phyloP scores from a whole-genome alignment of 1,140 invertebrate species.

The Helicoverpa armigera region DNA sequence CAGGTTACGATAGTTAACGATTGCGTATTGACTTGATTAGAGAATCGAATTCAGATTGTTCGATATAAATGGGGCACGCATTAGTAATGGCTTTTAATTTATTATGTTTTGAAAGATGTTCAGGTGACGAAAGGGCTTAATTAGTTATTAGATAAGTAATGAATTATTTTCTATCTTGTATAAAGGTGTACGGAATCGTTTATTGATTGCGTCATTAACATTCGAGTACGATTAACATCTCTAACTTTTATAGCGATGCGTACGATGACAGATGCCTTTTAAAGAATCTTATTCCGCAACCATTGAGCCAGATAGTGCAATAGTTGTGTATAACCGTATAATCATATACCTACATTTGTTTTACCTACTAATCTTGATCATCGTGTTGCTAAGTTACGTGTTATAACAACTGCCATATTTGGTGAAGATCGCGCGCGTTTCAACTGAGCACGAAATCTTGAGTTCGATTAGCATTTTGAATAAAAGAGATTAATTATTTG shows the following conservation, averaged over 20 bases:
- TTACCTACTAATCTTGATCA: neutral
- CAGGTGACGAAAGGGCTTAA: constrained; percentile 32
- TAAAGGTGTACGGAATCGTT: neutral
- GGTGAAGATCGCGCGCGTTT: too few species aligned
- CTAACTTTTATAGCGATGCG: neutral
- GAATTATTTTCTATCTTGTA: constrained; percentile 6
- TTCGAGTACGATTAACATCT: neutral
- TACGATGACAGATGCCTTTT: constrained; percentile 12
- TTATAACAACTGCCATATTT: too few species aligned
- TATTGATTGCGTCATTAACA: neutral
- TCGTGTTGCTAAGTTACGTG: too few species aligned
- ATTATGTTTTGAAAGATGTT: constrained; percentile 31
- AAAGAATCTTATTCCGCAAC: neutral
- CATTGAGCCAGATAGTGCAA: neutral
- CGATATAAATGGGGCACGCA: constrained; percentile 26
- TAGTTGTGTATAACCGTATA: neutral
- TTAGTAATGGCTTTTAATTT: constrained; percentile 23
- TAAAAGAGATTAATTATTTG: too few species aligned
- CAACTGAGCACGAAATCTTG: too few species aligned
- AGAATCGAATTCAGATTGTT: constrained; percentile 32
- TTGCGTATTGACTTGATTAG: constrained; percentile 32
- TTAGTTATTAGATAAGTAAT: constrained; percentile 19
- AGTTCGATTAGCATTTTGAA: too few species aligned
- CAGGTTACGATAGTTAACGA: constrained; percentile 15
- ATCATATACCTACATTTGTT: neutral